These are phyloP conservation scores for Lamellibrachia luymesi DNA, from an alignment of 1,140 invertebrate species.

Conservation along the genomic window DNA sequence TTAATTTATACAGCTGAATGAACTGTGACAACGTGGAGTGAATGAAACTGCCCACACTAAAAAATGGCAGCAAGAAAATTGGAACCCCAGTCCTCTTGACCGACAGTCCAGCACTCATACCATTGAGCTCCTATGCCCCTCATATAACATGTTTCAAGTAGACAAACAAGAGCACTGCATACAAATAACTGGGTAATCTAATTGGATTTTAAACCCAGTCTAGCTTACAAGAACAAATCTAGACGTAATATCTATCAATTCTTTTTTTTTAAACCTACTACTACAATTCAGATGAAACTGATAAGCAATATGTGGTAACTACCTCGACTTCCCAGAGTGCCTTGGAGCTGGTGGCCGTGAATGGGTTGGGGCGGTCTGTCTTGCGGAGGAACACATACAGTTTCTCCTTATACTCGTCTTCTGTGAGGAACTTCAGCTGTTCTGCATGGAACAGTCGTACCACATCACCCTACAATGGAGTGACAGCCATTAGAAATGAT, in stretches of 20 bases:
- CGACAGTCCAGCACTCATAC: too few species aligned
- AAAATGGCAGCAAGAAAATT: too few species aligned
- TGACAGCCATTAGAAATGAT: too few species aligned
- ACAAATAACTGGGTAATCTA: background rate
- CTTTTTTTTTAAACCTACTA: background rate
- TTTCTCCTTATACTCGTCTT: constrained; percentile 93
- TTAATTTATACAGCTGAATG: too few species aligned
- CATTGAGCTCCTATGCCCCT: too few species aligned
- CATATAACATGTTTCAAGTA: too few species aligned
- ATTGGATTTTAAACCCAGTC: background rate
- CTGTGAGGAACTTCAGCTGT: constrained; percentile 97
- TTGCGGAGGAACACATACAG: constrained; percentile 61
- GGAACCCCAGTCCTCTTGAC: too few species aligned
- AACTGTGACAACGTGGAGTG: too few species aligned
- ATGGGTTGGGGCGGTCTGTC: constrained; percentile 86
- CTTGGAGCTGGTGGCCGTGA: constrained; percentile 96
- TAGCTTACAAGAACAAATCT: background rate
- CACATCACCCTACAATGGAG: constrained; percentile 77
- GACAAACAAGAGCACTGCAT: background rate
- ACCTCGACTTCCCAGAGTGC: constrained; percentile 97
- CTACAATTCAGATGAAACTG: background rate
- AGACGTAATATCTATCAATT: background rate
- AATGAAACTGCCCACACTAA: too few species aligned
- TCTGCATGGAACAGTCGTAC: constrained; percentile 98
- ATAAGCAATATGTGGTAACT: background rate